Evolutionary conservation across 2,113 vertebrate species (phyloP).

Genomic region (Pithys albifrons): DNA sequence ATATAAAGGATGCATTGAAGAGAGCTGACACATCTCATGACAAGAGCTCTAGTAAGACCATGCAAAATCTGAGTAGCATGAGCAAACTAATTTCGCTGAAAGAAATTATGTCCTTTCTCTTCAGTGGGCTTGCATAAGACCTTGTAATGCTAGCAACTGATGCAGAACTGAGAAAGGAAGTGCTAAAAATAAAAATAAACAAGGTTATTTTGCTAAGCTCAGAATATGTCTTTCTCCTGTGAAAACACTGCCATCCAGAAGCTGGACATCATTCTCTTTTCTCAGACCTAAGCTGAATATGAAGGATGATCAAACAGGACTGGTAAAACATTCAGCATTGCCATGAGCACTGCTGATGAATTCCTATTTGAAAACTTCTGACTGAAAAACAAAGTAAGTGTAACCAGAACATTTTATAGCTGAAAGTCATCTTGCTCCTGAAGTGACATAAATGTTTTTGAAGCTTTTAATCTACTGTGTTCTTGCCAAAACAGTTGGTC

Average conservation of each 20-base stretch:
- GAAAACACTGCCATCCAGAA: not conserved
- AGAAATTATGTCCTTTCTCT: not conserved
- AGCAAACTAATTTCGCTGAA: not conserved
- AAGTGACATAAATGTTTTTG: not conserved
- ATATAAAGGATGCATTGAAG: not conserved
- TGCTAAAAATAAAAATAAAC: not conserved
- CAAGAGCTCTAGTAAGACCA: not conserved
- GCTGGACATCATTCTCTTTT: not conserved
- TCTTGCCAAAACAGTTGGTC: not conserved
- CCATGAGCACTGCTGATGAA: not conserved
- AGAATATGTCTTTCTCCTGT: not conserved
- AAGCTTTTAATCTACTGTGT: not conserved
- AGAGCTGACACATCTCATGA: not conserved
- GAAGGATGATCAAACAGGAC: not conserved
- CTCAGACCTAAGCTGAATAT: not conserved
- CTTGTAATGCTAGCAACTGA: not conserved
- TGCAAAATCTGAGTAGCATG: not conserved
- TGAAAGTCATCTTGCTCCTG: not conserved
- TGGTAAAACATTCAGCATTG: not conserved
- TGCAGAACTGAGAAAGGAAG: not conserved
- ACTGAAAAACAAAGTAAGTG: not conserved
- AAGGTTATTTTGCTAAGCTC: not conserved
- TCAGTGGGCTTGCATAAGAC: not conserved
- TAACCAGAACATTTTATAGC: not conserved
- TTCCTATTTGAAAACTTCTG: not conserved